phyloP scores from a whole-genome alignment of 2,113 vertebrate genomes.

The Excalfactoria chinensis region DNA sequence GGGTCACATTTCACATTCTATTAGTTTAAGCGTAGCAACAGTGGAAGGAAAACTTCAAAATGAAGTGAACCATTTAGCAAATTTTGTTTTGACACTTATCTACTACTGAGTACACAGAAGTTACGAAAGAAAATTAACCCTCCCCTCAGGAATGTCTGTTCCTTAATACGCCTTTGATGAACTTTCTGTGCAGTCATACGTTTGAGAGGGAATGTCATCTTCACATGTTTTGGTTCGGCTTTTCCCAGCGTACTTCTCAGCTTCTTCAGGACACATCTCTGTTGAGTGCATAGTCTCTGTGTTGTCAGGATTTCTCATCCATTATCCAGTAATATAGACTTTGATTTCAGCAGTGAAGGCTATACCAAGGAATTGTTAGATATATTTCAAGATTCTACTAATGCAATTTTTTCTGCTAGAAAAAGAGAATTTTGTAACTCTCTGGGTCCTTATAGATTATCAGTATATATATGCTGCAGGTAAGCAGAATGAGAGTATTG shows the following conservation, averaged over 20 bases:
- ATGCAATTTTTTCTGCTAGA: background rate
- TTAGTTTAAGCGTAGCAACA: background rate
- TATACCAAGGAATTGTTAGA: background rate
- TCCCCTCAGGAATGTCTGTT: background rate
- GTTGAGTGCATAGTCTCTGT: background rate
- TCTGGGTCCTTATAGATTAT: background rate
- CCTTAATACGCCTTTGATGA: background rate
- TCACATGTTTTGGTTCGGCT: background rate
- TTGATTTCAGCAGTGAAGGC: background rate
- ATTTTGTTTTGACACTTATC: background rate
- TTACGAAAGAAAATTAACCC: background rate
- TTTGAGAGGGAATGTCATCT: background rate
- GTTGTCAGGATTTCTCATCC: background rate
- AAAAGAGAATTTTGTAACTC: background rate
- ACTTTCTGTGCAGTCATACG: background rate
- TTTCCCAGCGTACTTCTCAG: background rate
- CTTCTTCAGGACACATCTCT: background rate
- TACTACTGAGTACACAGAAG: background rate
- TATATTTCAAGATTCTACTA: background rate
- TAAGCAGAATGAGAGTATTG: background rate
- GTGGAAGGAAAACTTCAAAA: background rate
- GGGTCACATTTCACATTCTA: background rate
- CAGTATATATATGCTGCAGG: background rate
- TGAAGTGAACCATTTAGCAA: background rate
- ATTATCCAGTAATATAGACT: background rate